A percentile compares a stretch with the other conserved stretches of the same genome.
These are phyloP conservation scores for Caenorhabditis sp. DNA, from an alignment of 2,888 invertebrate genomes.

Conservation along the genomic window DNA sequence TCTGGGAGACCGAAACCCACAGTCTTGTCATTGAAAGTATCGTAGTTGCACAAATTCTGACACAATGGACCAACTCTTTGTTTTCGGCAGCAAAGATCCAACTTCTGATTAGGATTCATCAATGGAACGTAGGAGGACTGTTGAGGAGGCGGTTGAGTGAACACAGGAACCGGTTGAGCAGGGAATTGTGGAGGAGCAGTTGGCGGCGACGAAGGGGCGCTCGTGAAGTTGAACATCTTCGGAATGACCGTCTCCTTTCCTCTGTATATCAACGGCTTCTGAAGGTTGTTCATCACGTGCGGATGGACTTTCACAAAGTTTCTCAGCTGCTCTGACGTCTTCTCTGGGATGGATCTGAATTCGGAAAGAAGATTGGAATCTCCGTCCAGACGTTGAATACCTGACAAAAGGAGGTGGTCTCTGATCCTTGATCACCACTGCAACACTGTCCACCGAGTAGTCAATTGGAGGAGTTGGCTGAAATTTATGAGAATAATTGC, in stretches of 20 bases:
- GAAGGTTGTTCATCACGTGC: slow-evolving; percentile 45
- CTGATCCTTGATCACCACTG: slow-evolving; percentile 41
- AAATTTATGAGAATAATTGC: neutral
- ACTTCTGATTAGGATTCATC: slow-evolving; percentile 74
- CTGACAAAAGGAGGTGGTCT: slow-evolving; percentile 39
- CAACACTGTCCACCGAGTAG: slow-evolving; percentile 50
- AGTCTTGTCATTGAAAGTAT: slow-evolving; percentile 75
- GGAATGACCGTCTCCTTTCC: slow-evolving; percentile 55
- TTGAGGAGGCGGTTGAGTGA: neutral
- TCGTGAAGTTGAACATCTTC: slow-evolving; percentile 56
- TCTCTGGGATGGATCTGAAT: slow-evolving; percentile 35
- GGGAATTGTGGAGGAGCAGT: slow-evolving; percentile 20
- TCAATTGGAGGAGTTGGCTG: slow-evolving; percentile 53
- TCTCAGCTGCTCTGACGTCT: slow-evolving; percentile 41
- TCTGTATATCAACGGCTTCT: slow-evolving; percentile 52
- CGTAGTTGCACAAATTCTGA: slow-evolving; percentile 76
- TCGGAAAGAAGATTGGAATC: neutral
- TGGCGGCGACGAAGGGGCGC: neutral
- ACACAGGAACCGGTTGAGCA: slow-evolving; percentile 25
- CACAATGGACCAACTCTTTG: slow-evolving; percentile 69
- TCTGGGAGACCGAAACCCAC: slow-evolving; percentile 51
- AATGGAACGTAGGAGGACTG: slow-evolving; percentile 35
- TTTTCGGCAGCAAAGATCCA: slow-evolving; percentile 74
- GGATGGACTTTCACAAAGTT: slow-evolving; percentile 57
- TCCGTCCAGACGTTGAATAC: neutral